A percentile compares a stretch with the other conserved stretches of the same genome.
phyloP scores from a whole-genome alignment of 2,797 vertebrate species.

The Glyptemys insculpta region DNA sequence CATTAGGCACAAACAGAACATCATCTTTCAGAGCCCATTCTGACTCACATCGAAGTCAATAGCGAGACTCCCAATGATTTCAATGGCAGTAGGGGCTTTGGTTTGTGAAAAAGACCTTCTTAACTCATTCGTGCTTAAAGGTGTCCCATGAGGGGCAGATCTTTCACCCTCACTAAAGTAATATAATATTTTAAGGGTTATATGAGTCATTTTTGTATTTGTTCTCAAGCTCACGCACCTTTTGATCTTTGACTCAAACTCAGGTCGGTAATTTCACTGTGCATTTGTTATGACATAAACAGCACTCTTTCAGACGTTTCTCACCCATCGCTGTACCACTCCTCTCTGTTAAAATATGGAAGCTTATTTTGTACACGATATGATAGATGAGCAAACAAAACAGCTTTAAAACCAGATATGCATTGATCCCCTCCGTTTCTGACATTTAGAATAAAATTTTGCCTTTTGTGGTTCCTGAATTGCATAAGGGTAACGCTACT shows the following conservation, averaged over 20 bases:
- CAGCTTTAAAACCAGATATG: neutral
- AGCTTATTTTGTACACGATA: neutral
- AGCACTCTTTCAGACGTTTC: neutral
- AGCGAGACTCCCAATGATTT: neutral
- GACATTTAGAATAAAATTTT: neutral
- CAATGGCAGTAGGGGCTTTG: neutral
- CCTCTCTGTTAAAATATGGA: neutral
- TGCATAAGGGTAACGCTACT: neutral
- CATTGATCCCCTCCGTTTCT: neutral
- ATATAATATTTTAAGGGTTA: neutral
- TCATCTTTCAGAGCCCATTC: neutral
- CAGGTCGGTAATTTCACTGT: neutral
- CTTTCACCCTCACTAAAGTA: conserved; percentile 14
- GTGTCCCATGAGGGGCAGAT: neutral
- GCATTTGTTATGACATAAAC: neutral
- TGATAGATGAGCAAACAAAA: neutral
- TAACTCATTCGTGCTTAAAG: neutral
- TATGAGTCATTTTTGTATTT: neutral
- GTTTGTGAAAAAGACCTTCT: neutral
- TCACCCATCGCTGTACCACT: neutral
- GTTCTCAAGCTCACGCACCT: conserved; percentile 3
- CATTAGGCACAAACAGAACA: neutral
- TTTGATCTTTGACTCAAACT: conserved; percentile 7
- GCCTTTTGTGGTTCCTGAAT: neutral
- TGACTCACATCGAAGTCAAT: neutral